Base-by-base conservation (phyloP, 2,888 invertebrate genomes). In the Synanthedon andrenaeformis region DNA sequence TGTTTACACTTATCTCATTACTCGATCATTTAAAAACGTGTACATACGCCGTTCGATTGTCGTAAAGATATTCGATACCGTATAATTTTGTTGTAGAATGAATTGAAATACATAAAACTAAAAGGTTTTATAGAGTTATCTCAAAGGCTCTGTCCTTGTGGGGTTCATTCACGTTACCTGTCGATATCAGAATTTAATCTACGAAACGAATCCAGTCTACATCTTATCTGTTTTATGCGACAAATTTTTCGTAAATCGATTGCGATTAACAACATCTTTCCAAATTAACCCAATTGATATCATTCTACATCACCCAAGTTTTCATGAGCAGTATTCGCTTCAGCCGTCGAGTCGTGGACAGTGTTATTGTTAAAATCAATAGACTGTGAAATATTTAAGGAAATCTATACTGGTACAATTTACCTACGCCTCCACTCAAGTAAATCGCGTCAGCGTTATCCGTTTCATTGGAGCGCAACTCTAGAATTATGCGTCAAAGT, bases 121-220 rank as follows among this genome's bases (percentile, higher is more conserved):
- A 82, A 82, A 82, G 82, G 82, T 84, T 84, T 81, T 85, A 82
- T 83, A 82, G 74, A 78, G 79, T 73, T 81, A 81, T 82, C 77
- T 76, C 66, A 70, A 67, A 78, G 78, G 72, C 69, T 77, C 75
- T 76, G 77, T 79, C 86, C 86, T 87, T 86, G 83, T 62, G 59
- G 62, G 72, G 84, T 85, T 85, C 82, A 79, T 80, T 84, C 79
- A 81, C 86, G 76, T 64, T 70, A 63, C 64, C 60, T 52, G 60
- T 70, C 67, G 78, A 79, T 86, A 86, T 78, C 79, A 76, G 67
- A 76, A 71, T 69, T 69, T 80, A 83, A 84, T 83, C 82, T 77
- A 72, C 68, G 68, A 71, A 68, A 73, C 74, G 79, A 82, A 84
- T 79, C 70, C 67, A 70, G 66, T 65, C 61, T 59, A 62, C 58